Conservation (phyloP, 2,888 invertebrate genomes). For the Endomychus coccineus region DNA sequence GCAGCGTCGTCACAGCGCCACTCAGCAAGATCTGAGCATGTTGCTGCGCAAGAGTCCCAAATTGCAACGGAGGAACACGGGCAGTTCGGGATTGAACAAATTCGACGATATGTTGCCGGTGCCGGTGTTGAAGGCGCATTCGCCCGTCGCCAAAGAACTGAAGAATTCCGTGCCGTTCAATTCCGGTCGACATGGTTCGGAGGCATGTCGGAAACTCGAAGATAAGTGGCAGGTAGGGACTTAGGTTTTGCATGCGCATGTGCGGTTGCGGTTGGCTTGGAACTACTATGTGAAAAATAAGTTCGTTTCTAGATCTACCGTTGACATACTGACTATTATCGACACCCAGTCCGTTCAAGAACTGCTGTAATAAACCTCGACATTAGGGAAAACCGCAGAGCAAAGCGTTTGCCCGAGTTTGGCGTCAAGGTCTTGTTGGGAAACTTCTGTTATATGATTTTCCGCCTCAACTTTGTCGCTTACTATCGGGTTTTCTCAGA, state of each 20-base stretch:
- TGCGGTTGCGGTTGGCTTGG: no score
- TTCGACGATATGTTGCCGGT: slow-evolving; percentile 52
- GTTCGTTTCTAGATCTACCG: no score
- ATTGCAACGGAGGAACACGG: slow-evolving; percentile 47
- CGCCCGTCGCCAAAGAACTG: slow-evolving; percentile 42
- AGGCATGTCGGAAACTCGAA: slow-evolving; percentile 40
- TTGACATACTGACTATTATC: no score
- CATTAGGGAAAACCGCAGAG: no score
- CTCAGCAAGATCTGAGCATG: slow-evolving; percentile 50
- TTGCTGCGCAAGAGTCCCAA: slow-evolving; percentile 47
- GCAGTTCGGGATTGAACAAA: no score
- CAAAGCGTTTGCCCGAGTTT: no score
- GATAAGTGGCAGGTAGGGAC: slow-evolving; percentile 48
- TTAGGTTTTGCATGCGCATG: neutral
- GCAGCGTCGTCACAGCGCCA: slow-evolving; percentile 49
- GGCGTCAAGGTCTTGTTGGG: no score
- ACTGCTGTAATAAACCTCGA: neutral
- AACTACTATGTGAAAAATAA: no score
- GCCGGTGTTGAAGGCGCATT: slow-evolving; percentile 52
- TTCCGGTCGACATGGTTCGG: slow-evolving; percentile 34
- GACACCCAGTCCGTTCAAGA: no score
- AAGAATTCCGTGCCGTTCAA: slow-evolving; percentile 40
- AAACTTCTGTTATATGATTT: no score
- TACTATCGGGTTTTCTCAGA: no score
- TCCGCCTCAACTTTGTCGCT: no score